A percentile compares a stretch with the other conserved stretches of the same genome.
These are phyloP conservation scores for Actinia tenebrosa DNA, from an alignment of 64 coral and sea anemone species.

Conservation along the genomic window DNA sequence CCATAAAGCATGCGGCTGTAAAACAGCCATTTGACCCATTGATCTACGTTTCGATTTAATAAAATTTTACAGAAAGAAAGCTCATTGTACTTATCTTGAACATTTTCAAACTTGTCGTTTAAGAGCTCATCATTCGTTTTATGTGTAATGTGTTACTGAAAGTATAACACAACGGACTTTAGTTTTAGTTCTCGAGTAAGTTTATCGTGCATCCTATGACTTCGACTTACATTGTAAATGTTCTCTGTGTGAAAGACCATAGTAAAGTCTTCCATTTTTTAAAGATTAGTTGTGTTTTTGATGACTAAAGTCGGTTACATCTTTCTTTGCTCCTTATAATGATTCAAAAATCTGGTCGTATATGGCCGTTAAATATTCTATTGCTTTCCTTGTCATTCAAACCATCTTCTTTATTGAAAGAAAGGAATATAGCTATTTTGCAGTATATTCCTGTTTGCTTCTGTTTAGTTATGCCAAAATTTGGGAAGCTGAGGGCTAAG, in stretches of 20 bases:
- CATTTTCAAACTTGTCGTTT: background rate
- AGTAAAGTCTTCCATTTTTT: conserved; percentile 3
- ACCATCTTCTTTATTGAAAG: too few relatives aligned
- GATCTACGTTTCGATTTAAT: conserved; percentile 1
- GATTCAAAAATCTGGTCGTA: background rate
- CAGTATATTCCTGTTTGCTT: too few relatives aligned
- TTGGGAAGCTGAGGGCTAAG: too few relatives aligned
- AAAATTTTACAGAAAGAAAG: background rate
- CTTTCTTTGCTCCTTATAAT: background rate
- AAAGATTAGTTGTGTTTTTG: background rate
- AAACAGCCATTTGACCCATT: conserved; percentile 11
- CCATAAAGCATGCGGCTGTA: conserved; percentile 10
- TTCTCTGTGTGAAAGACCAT: background rate
- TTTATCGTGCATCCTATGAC: background rate
- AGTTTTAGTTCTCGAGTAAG: background rate
- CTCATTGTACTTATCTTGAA: background rate
- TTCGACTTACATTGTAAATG: background rate
- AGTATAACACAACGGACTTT: background rate
- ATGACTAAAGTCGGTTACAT: background rate
- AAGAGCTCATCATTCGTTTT: background rate
- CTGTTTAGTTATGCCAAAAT: too few relatives aligned
- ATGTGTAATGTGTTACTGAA: background rate
- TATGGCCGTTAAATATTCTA: background rate
- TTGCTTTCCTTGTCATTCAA: background rate
- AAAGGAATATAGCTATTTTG: too few relatives aligned